Evolutionary conservation across 2,113 vertebrate species (phyloP), one percentile per base, ranked within the genome.

Genomic region (Spea multiplicata): DNA sequence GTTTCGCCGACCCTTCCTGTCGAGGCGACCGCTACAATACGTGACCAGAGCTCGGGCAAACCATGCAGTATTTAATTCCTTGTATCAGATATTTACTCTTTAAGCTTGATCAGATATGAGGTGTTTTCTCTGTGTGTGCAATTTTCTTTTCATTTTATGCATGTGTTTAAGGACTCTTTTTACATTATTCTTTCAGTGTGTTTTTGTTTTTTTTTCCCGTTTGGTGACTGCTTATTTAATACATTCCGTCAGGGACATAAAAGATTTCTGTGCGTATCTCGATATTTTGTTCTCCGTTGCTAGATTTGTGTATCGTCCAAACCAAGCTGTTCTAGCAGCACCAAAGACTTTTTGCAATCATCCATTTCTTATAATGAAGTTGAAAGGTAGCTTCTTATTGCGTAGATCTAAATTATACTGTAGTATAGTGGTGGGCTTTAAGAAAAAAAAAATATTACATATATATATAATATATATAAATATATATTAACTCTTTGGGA

Each of bases 191-290:
- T 68, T n/a, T n/a, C n/a, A n/a, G n/a, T 5, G 1, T 62, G n/a
- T n/a, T n/a, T n/a, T n/a, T n/a, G 94, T 96, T 97, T 89, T 95
- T 91, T 91, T 86, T 94, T 93, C 90, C 93, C 88, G 89, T 53
- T 88, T 94, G 95, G 95, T 93, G 86, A 96, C 94, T 95, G 95
- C 95, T 96, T 97, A 95, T 98, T 98, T 98, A 96, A 95, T 95
- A 99, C 97, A 99, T 99, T 99, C 97, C 97, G 92, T 98, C 96
- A 98, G 96, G 96, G 97, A 98, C 95, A 88, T 92, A 80, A 94
- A 57, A 52, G 5, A 52, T 89, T 92, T 85, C 93, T 90, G 91
- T 93, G 91, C 88, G 91, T 89, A 90, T 88, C 87, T 87, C 88
- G 81, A 82, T 76, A 85, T 44, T 55, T 62, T 67, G 44, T 52